Base-by-base conservation (phyloP, 2,888 invertebrate species). In the Lasioglossum calceatum region DNA sequence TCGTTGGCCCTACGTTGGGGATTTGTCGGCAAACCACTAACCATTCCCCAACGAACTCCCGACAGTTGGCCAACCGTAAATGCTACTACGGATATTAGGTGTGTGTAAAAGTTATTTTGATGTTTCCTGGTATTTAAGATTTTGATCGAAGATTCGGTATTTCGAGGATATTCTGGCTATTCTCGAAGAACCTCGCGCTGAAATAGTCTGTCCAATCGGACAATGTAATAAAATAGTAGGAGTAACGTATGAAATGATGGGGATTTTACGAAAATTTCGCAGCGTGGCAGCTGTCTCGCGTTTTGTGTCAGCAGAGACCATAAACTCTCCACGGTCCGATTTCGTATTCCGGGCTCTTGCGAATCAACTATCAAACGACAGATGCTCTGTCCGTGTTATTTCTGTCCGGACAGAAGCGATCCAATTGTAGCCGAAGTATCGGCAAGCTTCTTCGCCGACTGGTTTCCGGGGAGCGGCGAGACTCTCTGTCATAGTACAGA, bases 291-390 rank as follows among this genome's bases (percentile, higher is more conserved):
- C 27, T 16, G 64, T 7, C 27, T 16, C 14, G 2, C 27, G 32
- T 27, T 64, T 27, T 32, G 27, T 32, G 64, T 32, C 64, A 64
- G 32, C 16, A 7, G 16, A 19, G 16, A 2, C 32, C 64, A 16
- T 64, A 64, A 64, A 64, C 64, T 32, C 32, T 32, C 64, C 32
- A 14, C 16, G 16, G 12, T 64, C 19, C 64, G 16, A 19, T 64
- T 32, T 32, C 16, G 16, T 36, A 8, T 64, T 64, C 64, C 64
- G 32, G n/a, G 32, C 64, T 36, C 32, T 4, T 32, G 32, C 64
- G 64, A 64, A 64, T 36, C 64, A 64, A 64, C 64, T 64, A 64
- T 64, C 64, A 36, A 32, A 36, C 64, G 64, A 36, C 70, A 23
- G 70, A 70, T 14, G 36, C 39, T 19, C 23, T 10, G 23, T 10